Evolutionary conservation across 2,113 vertebrate genomes (phyloP), one percentile per base, ranked within the genome.

Genomic region (Vireo altiloquus): DNA sequence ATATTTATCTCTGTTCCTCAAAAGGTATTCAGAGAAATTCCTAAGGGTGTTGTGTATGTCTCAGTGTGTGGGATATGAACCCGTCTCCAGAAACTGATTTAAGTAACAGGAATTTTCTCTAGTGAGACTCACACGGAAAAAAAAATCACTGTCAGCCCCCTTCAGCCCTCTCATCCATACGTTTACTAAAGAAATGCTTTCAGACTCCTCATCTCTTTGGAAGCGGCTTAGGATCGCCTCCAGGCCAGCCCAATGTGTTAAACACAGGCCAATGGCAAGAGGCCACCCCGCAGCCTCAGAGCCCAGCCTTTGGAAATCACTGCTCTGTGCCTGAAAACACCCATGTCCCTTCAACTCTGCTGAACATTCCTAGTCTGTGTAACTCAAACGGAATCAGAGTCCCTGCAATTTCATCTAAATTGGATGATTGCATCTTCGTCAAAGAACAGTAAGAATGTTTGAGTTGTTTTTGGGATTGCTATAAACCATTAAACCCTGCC

Each of bases 131-230:
- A 80, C 52, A 47, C 0, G 6, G 42, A 54, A 72, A 54, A 53
- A 61, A 30, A n/a, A 31, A 61, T 46, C 44, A 15, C 8, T 0
- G 0, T 33, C 6, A 8, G 30, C 19, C 9, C 57, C 37, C 13
- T 5, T n/a, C 59, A 61, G 22, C 23, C 9, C 30, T 37, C 30
- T 39, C 18, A 35, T 15, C 40, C 77, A 33, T 49, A 17, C 7
- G 1, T 52, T 27, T 28, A 37, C 39, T 74, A 11, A 61, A 56
- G 16, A 39, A 88, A 60, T 9, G 37, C 33, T 39, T 89, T 53
- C 50, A 40, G 40, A 15, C 59, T 49, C 47, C 47, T 46, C 47
- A 35, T 9, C 53, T 65, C n/a, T 28, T 9, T 60, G 59, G 57
- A 82, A 77, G 24, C 1, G 0, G 2, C 35, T 30, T 44, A 59